These are phyloP conservation scores for Poecilia gillii DNA, from an alignment of 2,797 vertebrate species.

Conservation along the genomic window DNA sequence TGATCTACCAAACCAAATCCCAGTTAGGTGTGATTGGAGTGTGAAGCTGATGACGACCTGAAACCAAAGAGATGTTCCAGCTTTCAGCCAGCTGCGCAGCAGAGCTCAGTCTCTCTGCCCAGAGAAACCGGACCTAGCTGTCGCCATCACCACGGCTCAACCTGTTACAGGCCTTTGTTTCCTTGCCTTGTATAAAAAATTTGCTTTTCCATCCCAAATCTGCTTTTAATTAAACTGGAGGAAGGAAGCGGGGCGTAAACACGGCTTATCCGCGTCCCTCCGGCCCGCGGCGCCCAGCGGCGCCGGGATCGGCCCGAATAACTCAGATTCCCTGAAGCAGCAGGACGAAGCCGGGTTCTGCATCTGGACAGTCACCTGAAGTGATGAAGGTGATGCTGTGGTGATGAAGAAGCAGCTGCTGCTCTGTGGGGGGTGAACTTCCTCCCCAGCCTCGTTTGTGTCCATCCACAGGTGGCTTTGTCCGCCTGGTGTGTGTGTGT, in stretches of 20 bases:
- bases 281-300: constrained; percentile 66
- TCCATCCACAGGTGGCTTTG: constrained; percentile 63
- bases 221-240: constrained; percentile 86
- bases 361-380: constrained; percentile 24
- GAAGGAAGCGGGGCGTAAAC: constrained; percentile 61
- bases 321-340: constrained; percentile 81
- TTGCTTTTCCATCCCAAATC: constrained; percentile 83
- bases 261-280: constrained; percentile 79
- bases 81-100: background rate
- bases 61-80: background rate
- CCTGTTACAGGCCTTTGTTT: constrained; percentile 35
- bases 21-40: background rate
- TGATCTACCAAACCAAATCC: background rate
- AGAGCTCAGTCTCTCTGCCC: background rate
- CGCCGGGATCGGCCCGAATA: constrained; percentile 75
- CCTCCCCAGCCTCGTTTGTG: constrained; percentile 42
- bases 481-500: constrained; percentile 46
- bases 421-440: constrained; percentile 14
- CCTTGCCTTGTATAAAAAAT: constrained; percentile 69
- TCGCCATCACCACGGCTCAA: constrained; percentile 24
- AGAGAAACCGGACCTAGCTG: constrained; percentile 18
- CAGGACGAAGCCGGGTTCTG: constrained; percentile 43
- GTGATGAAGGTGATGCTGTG: constrained; percentile 14
- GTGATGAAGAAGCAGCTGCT: constrained; percentile 23
- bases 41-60: background rate